Base-by-base conservation (phyloP, 1,140 invertebrate genomes). In the Leptinotarsa lineolata region DNA sequence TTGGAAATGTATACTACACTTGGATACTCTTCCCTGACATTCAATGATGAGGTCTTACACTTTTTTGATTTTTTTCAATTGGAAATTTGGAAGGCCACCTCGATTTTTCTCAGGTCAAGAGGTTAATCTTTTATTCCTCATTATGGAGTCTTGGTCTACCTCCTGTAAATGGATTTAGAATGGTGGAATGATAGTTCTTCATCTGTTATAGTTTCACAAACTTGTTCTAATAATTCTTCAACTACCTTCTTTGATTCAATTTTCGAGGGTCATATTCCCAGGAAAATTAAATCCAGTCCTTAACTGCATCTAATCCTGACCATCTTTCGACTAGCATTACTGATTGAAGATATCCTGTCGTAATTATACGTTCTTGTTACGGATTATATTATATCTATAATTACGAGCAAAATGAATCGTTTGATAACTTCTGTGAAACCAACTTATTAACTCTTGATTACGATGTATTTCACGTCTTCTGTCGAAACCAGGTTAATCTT, bases 401-500 rank as follows among this genome's bases (percentile, higher is more conserved):
- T 54, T 54, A 54, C 48, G 16, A 54, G 48, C 48, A 54, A 54
- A 54, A 54, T 54, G 16, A 54, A 54, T 54, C 48, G 48, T 54
- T 54, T 54, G 48, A 54, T 54, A 54, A 16, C 13, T 54, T 54
- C 15, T 54, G 48, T 18, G 48, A 54, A 54, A 54, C 16, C 48
- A 54, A 54, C 48, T 54, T 54, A 54, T 54, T 54, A 54, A 4
- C 48, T 54, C 48, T n/a, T 54, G 48, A 54, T 54, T 54, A 54
- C 48, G 48, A 54, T 15, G 48, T 54, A 54, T 54, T 54, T 54
- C n/a, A 54, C 48, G 48, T 16, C 48, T 54, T 54, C 48, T 54
- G 48, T 54, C n/a, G 48, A 54, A 54, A 54, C 15, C 48, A 54
- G 48, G 48, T 54, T 54, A 54, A 54, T 54, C 48, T 54, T 54